These are phyloP conservation scores for Oscheius sp. DNA, from an alignment of 2,888 invertebrate genomes.

Conservation along the genomic window DNA sequence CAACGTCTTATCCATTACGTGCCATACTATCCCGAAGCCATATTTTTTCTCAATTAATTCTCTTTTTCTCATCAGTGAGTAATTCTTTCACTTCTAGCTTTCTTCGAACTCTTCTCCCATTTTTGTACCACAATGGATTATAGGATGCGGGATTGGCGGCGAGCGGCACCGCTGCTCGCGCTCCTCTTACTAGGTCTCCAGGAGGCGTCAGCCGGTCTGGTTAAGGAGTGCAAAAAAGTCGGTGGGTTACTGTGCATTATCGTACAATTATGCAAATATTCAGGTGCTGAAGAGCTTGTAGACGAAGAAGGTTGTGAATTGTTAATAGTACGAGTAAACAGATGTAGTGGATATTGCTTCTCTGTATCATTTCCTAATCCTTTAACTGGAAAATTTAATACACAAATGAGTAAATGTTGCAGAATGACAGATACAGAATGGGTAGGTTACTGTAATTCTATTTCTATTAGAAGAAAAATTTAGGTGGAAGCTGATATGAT, in stretches of 20 bases:
- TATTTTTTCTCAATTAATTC: too few species aligned
- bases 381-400: slow-evolving; percentile 45
- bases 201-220: slow-evolving; percentile 29
- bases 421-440: slow-evolving; percentile 64
- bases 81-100: too few species aligned
- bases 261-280: background rate
- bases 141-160: slow-evolving; percentile 35
- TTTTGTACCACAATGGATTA: background rate
- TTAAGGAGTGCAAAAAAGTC: slow-evolving; percentile 48
- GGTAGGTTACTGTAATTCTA: slow-evolving; percentile 35
- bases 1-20: too few species aligned
- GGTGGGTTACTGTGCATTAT: slow-evolving; percentile 38
- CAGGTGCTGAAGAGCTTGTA: slow-evolving; percentile 63
- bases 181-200: slow-evolving; percentile 34
- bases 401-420: slow-evolving; percentile 61
- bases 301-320: slow-evolving; percentile 66
- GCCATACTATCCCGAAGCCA: too few species aligned
- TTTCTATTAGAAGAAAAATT: slow-evolving; percentile 30
- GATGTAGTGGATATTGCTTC: slow-evolving; percentile 63
- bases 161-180: slow-evolving; percentile 35
- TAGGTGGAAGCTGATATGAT: slow-evolving; percentile 60
- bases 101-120: background rate
- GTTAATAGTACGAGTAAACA: slow-evolving; percentile 63
- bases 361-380: slow-evolving; percentile 64
- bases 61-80: too few species aligned